Evolutionary conservation across 1,140 invertebrate genomes (phyloP), one percentile per base, ranked within the genome.

Genomic region (Pseudachorutes palmiensis): DNA sequence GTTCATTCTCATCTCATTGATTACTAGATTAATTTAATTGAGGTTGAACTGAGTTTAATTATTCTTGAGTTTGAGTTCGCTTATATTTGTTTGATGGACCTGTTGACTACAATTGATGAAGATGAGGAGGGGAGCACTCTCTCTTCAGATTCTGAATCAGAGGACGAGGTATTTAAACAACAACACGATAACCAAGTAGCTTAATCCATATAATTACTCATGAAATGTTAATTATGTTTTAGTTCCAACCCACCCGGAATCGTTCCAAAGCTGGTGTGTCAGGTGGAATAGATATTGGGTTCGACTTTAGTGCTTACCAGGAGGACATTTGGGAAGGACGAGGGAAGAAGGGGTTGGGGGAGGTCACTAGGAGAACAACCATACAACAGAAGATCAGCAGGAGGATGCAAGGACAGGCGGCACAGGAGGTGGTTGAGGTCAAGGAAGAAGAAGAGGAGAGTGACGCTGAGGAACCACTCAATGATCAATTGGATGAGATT

Each of bases 401-500:
- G 64, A 70, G 67, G 22, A 73, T n/a, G 19, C 66, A 68, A 49
- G 59, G 33, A 3, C 26, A 51, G 26, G 31, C 68, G 9, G 9
- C 29, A 29, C 49, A 71, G 12, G 51, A 59, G 26, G 22, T 26
- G 2, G 36, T 62, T 3, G 62, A 68, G 28, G 30, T 64, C 55
- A 68, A 68, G 62, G 48, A 64, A 51, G 62, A 67, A 32, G 29
- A 19, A 9, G 66, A 61, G 24, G 64, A 58, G 45, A 51, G 69
- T 31, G 70, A 74, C 62, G 74, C 75, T 62, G 69, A 72, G 31
- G 62, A 70, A 19, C 62, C 78, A 45, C 76, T 76, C 14, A 77
- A 79, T 14, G 76, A 77, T 64, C 77, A 79, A 62, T 64, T 79
- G 28, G 69, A 76, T 66, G 65, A 76, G 70, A n/a, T n/a, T n/a